Base-by-base conservation (phyloP, 2,113 vertebrate genomes). In the Oryzias woworae region DNA sequence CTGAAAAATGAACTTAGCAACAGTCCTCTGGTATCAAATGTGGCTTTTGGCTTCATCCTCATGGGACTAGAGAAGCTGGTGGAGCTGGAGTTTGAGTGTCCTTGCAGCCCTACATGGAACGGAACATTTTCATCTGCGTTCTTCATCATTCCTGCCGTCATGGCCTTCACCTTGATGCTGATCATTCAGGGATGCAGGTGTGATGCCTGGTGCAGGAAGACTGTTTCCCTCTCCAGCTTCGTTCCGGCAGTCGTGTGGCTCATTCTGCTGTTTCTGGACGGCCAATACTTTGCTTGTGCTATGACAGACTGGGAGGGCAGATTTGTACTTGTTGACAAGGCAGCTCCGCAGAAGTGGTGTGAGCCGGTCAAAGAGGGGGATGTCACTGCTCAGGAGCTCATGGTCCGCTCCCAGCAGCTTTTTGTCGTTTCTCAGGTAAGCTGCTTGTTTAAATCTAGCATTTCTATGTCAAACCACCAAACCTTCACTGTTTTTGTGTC, bases 1-100 rank as follows among this genome's bases (percentile, higher is more conserved):
- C 88, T 92, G 83, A 93, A 91, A 83, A 88, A 90, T 82, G 90
- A 91, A 80, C 85, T 92, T 80, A 88, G 88, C 83, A 88, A 91
- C 79, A 92, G 87, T 83, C 90, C 87, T 54, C 78, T 92, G 85
- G 88, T 85, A 23, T 91, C 90, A 57, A 92, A 92, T 66, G 88
- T 89, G 81, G 91, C 83, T 61, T 91, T 92, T 59, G 85, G 89
- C 50, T 91, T 93, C 45, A 90, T 93, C 78, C 85, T 93, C 71
- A 90, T 91, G 83, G 86, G 87, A 81, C 84, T 92, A 77, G 92
- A 93, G 84, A 92, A 91, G 76, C 76, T 91, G 73, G 86, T 90
- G 81, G 90, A 92, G 82, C 65, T 90, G 85, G 88, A 92, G 80
- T 92, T 93, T 84, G 82, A 90, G 87, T 92, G 88, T 89, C 91